A percentile compares a stretch with the other conserved stretches of the same genome.
These are phyloP conservation scores for Chironomus riparius DNA, from an alignment of 2,888 invertebrate species.

Conservation along the genomic window DNA sequence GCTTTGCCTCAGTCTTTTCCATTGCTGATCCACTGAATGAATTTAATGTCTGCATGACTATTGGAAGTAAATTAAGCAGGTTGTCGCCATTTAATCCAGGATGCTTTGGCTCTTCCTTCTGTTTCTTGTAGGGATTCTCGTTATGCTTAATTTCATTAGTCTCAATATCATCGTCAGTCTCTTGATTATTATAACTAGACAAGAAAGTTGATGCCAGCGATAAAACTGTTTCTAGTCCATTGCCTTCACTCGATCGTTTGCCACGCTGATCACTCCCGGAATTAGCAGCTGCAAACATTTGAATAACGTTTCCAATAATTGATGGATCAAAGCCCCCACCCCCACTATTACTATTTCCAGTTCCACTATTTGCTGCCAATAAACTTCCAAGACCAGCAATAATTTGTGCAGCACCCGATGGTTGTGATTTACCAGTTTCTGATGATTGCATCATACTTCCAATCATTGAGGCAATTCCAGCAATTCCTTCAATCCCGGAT, in stretches of 20 bases:
- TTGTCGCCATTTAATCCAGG: constrained; percentile 31
- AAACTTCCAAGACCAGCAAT: constrained; percentile 40
- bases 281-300: constrained; percentile 42
- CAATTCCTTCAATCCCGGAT: constrained; percentile 43
- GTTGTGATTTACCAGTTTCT: constrained; percentile 38
- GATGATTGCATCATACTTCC: constrained; percentile 57
- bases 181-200: constrained; percentile 36
- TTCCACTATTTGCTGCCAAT: constrained; percentile 37
- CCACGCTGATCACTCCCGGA: constrained; percentile 2
- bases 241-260: constrained; percentile 33
- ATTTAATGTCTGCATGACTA: constrained; percentile 56
- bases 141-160: constrained; percentile 10
- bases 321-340: constrained; percentile 50
- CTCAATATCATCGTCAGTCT: constrained; percentile 2
- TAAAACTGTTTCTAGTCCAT: constrained; percentile 47
- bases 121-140: constrained; percentile 1
- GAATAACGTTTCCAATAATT: constrained; percentile 51
- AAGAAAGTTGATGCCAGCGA: constrained; percentile 49
- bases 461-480: constrained; percentile 55
- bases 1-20: constrained; percentile 50
- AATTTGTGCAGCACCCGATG: constrained; percentile 39
- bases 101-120: constrained; percentile 25
- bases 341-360: constrained; percentile 34
- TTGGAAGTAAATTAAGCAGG: constrained; percentile 52
- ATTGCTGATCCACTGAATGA: constrained; percentile 55